phyloP scores from a whole-genome alignment of 1,140 invertebrate species.

The Idris sp. region DNA sequence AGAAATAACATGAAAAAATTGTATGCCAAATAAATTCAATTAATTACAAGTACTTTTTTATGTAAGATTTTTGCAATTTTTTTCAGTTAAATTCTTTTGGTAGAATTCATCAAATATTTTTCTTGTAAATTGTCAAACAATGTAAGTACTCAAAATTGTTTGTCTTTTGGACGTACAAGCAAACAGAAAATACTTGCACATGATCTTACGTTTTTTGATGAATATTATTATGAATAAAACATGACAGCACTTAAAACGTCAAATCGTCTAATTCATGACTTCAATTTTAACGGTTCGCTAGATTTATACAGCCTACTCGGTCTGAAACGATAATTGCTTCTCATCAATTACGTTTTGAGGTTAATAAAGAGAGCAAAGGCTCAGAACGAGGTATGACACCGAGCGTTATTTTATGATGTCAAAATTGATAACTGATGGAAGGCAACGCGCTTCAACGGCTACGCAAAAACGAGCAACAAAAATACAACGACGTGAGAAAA shows the following conservation, averaged over 20 bases:
- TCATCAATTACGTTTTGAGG: constrained; percentile 52
- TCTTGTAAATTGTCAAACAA: too few relatives aligned
- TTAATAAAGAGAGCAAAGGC: constrained; percentile 53
- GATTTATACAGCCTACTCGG: constrained; percentile 46
- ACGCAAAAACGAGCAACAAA: neutral
- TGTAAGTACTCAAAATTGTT: too few relatives aligned
- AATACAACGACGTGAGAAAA: constrained; percentile 28
- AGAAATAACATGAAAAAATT: too few relatives aligned
- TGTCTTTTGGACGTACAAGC: too few relatives aligned
- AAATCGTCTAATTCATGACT: constrained; percentile 39
- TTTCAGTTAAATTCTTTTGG: too few relatives aligned
- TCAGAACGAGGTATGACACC: constrained; percentile 26
- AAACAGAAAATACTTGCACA: constrained; percentile 11
- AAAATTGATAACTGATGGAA: constrained; percentile 46
- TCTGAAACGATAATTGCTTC: constrained; percentile 50
- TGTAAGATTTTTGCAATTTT: too few relatives aligned
- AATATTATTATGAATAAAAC: constrained; percentile 34
- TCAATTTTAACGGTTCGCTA: constrained; percentile 41
- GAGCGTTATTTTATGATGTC: constrained; percentile 39
- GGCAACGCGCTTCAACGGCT: constrained; percentile 5
- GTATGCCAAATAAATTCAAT: too few relatives aligned
- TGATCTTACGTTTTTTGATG: constrained; percentile 20
- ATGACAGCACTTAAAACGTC: constrained; percentile 32
- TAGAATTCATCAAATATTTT: too few relatives aligned
- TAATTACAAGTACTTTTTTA: too few relatives aligned